Conservation (phyloP, 2,113 vertebrate species). For the Zapus hudsonius region DNA sequence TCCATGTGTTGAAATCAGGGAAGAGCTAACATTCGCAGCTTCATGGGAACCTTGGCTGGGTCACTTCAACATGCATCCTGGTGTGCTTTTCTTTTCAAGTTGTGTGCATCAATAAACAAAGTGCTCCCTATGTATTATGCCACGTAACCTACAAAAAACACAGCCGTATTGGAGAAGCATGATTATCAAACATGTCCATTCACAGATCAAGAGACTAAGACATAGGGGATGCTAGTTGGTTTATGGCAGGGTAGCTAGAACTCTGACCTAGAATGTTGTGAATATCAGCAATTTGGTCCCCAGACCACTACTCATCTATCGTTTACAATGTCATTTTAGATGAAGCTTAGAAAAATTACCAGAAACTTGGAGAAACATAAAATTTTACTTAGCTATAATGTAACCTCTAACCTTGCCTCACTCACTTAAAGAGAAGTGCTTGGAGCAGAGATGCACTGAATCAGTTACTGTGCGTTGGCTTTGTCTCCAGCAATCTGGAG, state of each 20-base stretch:
- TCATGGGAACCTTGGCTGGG: slow-evolving; percentile 34
- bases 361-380: background rate
- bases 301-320: background rate
- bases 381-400: background rate
- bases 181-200: background rate
- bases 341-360: background rate
- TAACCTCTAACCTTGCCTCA: background rate
- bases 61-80: slow-evolving; percentile 3
- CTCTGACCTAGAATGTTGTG: background rate
- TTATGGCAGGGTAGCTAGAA: background rate
- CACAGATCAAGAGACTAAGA: background rate
- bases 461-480: background rate
- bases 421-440: background rate
- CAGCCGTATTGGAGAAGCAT: background rate
- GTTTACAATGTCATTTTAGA: background rate
- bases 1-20: slow-evolving; percentile 43
- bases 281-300: background rate
- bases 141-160: background rate
- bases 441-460: background rate
- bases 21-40: slow-evolving; percentile 44
- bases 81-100: slow-evolving; percentile 28
- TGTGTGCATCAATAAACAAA: background rate
- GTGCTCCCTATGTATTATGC: background rate
- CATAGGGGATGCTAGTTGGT: background rate
- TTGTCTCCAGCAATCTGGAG: background rate